Evolutionary conservation across 2,797 vertebrate genomes (phyloP).

Genomic region (Anguilla obscura): DNA sequence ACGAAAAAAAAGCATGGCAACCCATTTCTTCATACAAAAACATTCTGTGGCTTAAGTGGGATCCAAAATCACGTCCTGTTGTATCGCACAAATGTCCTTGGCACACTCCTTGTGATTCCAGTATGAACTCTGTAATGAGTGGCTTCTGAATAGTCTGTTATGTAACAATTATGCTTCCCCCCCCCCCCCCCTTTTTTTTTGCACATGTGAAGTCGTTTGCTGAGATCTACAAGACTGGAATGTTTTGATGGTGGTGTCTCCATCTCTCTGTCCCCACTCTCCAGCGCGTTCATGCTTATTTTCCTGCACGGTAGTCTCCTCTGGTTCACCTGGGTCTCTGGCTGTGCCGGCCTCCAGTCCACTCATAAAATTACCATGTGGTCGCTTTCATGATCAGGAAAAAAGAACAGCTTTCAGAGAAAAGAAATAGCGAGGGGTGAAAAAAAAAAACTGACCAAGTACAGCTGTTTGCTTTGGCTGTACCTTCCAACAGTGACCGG

Average conservation of each 20-base stretch:
- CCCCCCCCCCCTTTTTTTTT: conserved; percentile 16
- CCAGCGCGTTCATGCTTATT: neutral
- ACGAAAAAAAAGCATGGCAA: conserved; percentile 47
- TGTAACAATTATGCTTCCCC: conserved; percentile 32
- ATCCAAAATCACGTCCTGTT: conserved; percentile 42
- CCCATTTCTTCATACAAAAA: conserved; percentile 53
- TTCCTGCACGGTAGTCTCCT: neutral
- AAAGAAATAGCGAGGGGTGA: neutral
- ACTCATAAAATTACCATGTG: conserved; percentile 22
- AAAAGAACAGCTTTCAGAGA: conserved; percentile 23
- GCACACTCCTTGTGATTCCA: conserved; percentile 40
- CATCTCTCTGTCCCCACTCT: neutral
- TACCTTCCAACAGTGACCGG: neutral
- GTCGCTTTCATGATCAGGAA: conserved; percentile 19
- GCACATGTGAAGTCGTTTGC: neutral
- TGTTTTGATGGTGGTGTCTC: neutral
- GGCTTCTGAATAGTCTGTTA: conserved; percentile 46
- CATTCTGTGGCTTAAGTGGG: conserved; percentile 49
- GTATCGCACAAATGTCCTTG: conserved; percentile 46
- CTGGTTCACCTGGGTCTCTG: conserved; percentile 12
- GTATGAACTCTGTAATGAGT: conserved; percentile 36
- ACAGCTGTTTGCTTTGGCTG: conserved; percentile 25
- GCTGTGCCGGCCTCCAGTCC: neutral
- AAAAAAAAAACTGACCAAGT: conserved; percentile 4
- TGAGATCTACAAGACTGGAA: neutral